phyloP scores from a whole-genome alignment of 2,888 invertebrate genomes.

The Athripsodes cinereus region DNA sequence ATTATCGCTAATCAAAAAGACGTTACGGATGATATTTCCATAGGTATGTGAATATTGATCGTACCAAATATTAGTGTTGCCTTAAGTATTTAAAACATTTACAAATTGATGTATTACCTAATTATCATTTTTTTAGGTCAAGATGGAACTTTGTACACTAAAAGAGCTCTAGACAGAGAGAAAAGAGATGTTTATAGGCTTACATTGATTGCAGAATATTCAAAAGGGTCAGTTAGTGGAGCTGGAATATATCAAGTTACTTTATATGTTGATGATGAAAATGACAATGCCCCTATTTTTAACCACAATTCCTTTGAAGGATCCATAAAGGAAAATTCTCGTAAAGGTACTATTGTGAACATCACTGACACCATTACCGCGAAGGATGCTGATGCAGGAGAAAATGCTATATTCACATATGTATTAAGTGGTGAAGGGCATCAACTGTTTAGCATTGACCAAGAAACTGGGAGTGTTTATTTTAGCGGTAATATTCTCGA shows the following conservation, averaged over 20 bases:
- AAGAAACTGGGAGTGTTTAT: constrained; percentile 54
- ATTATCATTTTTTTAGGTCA: constrained; percentile 37
- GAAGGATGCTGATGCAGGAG: constrained; percentile 63
- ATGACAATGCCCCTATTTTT: constrained; percentile 82
- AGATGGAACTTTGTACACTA: constrained; percentile 75
- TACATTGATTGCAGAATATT: constrained; percentile 74
- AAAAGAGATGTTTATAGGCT: constrained; percentile 64
- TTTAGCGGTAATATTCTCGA: constrained; percentile 59
- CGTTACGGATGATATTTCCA: constrained; percentile 69
- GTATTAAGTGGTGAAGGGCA: constrained; percentile 69
- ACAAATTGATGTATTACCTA: no score
- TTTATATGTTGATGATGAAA: constrained; percentile 76
- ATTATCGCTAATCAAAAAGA: constrained; percentile 80
- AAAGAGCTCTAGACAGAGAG: constrained; percentile 72
- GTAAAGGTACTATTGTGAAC: constrained; percentile 61
- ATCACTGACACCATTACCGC: constrained; percentile 64
- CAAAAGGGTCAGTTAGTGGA: constrained; percentile 60
- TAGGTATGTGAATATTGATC: constrained; percentile 44
- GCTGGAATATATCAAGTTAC: constrained; percentile 76
- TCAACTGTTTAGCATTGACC: constrained; percentile 64
- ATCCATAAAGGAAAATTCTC: constrained; percentile 70
- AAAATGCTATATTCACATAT: constrained; percentile 63
- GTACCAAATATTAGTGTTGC: no score
- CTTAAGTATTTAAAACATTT: no score
- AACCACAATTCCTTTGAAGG: constrained; percentile 67